A percentile compares a stretch with the other conserved stretches of the same genome.
Conservation (phyloP, 2,797 vertebrate genomes). For the Tapirus indicus region DNA sequence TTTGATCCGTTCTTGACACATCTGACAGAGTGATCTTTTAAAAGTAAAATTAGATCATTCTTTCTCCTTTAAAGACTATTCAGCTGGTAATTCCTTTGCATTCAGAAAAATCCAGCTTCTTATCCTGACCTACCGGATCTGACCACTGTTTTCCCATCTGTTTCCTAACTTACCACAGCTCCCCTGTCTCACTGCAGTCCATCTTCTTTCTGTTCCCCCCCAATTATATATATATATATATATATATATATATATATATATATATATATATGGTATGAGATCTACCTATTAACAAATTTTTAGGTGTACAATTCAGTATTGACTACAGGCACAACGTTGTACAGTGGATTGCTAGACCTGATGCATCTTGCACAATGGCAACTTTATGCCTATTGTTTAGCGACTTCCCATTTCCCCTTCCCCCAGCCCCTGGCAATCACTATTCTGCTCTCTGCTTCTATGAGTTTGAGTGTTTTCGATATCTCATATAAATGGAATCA, state of each 20-base stretch:
- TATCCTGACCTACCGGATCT: not conserved
- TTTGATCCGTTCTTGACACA: slow-evolving; percentile 8
- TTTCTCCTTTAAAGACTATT: not conserved
- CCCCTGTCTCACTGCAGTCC: accelerated
- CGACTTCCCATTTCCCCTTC: not conserved
- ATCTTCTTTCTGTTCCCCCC: not conserved
- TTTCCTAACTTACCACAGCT: not conserved
- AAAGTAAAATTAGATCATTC: not conserved
- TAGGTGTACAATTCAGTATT: not conserved
- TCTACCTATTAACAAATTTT: not conserved
- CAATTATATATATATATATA: not conserved
- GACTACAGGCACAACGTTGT: not conserved
- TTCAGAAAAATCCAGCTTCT: not conserved
- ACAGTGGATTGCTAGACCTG: not conserved
- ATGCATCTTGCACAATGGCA: not conserved
- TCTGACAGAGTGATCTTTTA: not conserved
- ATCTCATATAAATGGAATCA: too few species aligned
- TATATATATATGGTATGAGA: not conserved
- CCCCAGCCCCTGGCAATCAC: not conserved
- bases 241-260: not conserved
- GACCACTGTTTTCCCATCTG: not conserved
- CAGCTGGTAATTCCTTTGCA: not conserved
- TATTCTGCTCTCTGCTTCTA: not conserved
- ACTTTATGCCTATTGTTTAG: not conserved
- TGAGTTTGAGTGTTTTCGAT: not conserved